Conservation (phyloP, 2,797 vertebrate genomes). For the Spheniscus humboldti region DNA sequence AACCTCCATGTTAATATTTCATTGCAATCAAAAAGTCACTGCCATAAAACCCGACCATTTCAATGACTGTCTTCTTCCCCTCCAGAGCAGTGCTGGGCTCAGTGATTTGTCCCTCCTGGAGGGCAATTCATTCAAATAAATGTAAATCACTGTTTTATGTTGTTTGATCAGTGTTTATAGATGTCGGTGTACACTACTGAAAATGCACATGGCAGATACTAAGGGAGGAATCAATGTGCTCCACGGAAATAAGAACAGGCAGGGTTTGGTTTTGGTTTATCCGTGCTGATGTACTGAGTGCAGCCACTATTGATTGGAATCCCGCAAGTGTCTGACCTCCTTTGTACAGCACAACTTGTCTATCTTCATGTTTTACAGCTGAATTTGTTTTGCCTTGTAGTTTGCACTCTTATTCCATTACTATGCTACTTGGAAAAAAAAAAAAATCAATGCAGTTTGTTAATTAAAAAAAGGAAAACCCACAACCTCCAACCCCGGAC, state of each 20-base stretch:
- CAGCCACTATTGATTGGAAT: not conserved
- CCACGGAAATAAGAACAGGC: not conserved
- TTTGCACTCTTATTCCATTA: not conserved
- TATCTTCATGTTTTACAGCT: not conserved
- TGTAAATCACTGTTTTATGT: not conserved
- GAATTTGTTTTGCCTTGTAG: not conserved
- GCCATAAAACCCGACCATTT: not conserved
- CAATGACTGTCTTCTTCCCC: not conserved
- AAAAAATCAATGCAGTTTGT: not conserved
- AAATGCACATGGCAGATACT: not conserved
- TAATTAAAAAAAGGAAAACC: not conserved
- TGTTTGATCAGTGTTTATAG: not conserved
- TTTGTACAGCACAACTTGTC: not conserved
- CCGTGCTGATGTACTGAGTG: not conserved
- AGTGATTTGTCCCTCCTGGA: not conserved
- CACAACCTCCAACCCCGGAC: not conserved
- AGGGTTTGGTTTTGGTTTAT: not conserved
- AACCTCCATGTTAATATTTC: not conserved
- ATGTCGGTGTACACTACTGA: not conserved
- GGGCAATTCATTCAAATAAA: not conserved
- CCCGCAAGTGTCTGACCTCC: not conserved
- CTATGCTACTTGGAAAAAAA: not conserved
- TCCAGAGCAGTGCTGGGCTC: not conserved
- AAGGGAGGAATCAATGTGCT: not conserved
- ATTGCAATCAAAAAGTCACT: not conserved